Percentiles rank a stretch among this genome's conserved stretches.
Evolutionary conservation across 1,140 invertebrate species (phyloP).

Genomic region (Drosophila sturtevanti): DNA sequence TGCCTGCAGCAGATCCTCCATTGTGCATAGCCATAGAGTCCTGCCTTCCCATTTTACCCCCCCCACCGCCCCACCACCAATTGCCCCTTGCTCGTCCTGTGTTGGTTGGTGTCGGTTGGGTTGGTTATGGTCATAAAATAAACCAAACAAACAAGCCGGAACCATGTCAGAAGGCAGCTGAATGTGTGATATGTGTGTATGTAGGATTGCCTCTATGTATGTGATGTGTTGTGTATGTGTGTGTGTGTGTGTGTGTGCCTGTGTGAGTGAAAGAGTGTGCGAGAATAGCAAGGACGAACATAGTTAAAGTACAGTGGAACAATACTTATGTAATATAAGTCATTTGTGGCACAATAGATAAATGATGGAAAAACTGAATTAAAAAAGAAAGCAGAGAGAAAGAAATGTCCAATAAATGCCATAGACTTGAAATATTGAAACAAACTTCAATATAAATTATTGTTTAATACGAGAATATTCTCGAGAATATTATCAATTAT

Average conservation of each 20-base stretch:
- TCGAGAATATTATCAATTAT: too few species aligned
- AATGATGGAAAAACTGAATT: too few species aligned
- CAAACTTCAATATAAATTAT: too few species aligned
- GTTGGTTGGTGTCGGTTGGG: constrained; percentile 40
- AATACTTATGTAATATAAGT: background rate
- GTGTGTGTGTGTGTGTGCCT: constrained; percentile 26
- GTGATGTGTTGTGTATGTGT: constrained; percentile 17
- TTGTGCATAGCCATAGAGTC: constrained; percentile 53
- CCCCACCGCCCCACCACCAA: background rate
- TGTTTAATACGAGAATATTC: too few species aligned
- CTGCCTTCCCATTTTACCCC: background rate
- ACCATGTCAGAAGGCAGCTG: constrained; percentile 76
- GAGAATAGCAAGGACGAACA: constrained; percentile 61
- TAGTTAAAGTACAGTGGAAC: constrained; percentile 36
- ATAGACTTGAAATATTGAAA: too few species aligned
- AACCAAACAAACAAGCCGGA: constrained; percentile 82
- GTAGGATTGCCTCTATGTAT: constrained; percentile 4
- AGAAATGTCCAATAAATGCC: too few species aligned
- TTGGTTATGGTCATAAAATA: constrained; percentile 81
- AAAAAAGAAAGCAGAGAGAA: too few species aligned
- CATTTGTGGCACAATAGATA: too few species aligned
- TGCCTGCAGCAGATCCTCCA: constrained; percentile 53
- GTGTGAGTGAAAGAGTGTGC: constrained; percentile 22
- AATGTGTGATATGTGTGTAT: constrained; percentile 51
- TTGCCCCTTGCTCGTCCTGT: background rate